phyloP scores from a whole-genome alignment of 2,113 vertebrate species.

The Leiothrix lutea region DNA sequence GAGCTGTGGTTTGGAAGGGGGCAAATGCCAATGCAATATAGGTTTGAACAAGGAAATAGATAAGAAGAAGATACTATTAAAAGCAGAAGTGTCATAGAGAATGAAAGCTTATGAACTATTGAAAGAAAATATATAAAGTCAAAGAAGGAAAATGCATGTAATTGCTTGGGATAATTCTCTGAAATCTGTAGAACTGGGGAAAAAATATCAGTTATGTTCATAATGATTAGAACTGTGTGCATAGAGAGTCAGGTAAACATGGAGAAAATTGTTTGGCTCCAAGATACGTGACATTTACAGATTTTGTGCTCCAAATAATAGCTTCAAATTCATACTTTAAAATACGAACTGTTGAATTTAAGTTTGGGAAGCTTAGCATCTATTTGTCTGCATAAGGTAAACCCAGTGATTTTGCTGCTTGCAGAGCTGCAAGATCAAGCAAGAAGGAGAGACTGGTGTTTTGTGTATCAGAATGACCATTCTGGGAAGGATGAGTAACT shows the following conservation, averaged over 20 bases:
- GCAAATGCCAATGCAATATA: neutral
- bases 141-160: neutral
- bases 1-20: neutral
- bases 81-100: neutral
- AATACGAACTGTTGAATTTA: neutral
- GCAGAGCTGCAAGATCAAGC: neutral
- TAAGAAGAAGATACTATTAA: neutral
- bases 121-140: neutral
- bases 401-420: neutral
- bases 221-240: neutral
- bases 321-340: neutral
- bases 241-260: neutral
- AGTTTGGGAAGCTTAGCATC: neutral
- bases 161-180: neutral
- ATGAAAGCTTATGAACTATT: neutral
- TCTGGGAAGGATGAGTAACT: neutral
- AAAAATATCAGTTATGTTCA: neutral
- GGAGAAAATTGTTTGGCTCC: neutral
- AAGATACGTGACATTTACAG: neutral
- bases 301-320: neutral
- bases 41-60: neutral
- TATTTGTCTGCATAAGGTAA: neutral
- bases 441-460: neutral
- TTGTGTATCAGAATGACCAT: neutral
- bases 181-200: neutral